Evolutionary conservation across 2,113 vertebrate species (phyloP), one percentile per base, ranked within the genome.

Genomic region (Chamaea fasciata): DNA sequence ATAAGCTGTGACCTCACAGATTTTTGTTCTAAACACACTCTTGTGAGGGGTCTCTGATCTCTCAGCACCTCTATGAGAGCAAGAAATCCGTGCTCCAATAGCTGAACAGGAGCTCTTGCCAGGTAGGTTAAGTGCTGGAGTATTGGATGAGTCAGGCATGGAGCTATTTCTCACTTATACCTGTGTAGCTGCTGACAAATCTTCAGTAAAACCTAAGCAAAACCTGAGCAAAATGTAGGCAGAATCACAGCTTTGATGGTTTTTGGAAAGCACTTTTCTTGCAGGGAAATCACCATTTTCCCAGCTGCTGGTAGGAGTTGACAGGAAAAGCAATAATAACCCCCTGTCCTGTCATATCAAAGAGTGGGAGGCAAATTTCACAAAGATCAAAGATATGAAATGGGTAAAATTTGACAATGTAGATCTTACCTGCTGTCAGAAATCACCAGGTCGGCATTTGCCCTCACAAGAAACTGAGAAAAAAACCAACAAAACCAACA

Each of bases 111-210:
- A 82, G 24, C 55, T 74, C 47, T 87, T 4, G 2, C 21, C 1
- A 1, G 31, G 41, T 46, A 41, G 60, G 74, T 24, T 33, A 35
- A 47, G 39, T 11, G 18, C 20, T 65, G 39, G 26, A 65, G 23
- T n/a, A n/a, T 3, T 33, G 64, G 59, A 46, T 67, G 77, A 94
- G 44, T 84, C 87, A 89, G 60, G 31, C 55, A 67, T 18, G 41
- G 73, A 89, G 22, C 27, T 68, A 7, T 69, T 92, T 95, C 71
- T 86, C 63, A 88, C 69, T 89, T 89, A 78, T 21, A 50, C 37
- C 41, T 62, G 15, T 26, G 8, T 35, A 78, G 60, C 56, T 87
- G 41, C 69, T 78, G 84, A 63, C 30, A 89, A 77, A 78, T 4
- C 15, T 87, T 84, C 39, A 81, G 60, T 63, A 76, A 88, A 90